phyloP scores from a whole-genome alignment of 2,888 invertebrate species.

The Patella ulyssiponensis region DNA sequence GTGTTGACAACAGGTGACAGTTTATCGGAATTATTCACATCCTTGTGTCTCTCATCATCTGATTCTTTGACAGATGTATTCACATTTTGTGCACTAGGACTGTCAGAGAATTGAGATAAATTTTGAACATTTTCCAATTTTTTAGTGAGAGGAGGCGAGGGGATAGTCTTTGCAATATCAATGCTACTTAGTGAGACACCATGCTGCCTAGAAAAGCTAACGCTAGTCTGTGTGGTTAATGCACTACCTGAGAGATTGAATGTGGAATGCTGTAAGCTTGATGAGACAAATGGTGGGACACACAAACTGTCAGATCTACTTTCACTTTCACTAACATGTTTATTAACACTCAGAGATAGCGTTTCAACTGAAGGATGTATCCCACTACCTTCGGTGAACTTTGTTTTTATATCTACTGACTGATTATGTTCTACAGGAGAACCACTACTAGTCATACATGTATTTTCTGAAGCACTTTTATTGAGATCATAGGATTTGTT shows the following conservation, averaged over 20 bases:
- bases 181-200: neutral
- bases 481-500: slow-evolving; percentile 24
- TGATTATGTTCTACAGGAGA: neutral
- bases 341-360: no score
- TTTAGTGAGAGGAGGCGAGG: neutral
- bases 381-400: no score
- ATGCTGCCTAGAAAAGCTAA: slow-evolving; percentile 7
- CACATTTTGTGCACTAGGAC: neutral
- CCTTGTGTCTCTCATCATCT: neutral
- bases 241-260: slow-evolving; percentile 4
- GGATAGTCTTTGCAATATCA: neutral
- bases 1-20: no score
- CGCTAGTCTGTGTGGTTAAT: slow-evolving; percentile 9
- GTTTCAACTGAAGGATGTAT: no score
- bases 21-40: neutral
- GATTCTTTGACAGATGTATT: neutral
- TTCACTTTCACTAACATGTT: no score
- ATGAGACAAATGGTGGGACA: slow-evolving; percentile 7
- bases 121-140: slow-evolving; percentile 7
- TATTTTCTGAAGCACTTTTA: slow-evolving; percentile 22
- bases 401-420: no score
- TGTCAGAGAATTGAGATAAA: neutral
- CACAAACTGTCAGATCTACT: neutral
- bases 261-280: slow-evolving; percentile 1
- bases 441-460: neutral